Evolutionary conservation across 2,113 vertebrate species (phyloP).

Genomic region (Eubucco bourcierii): DNA sequence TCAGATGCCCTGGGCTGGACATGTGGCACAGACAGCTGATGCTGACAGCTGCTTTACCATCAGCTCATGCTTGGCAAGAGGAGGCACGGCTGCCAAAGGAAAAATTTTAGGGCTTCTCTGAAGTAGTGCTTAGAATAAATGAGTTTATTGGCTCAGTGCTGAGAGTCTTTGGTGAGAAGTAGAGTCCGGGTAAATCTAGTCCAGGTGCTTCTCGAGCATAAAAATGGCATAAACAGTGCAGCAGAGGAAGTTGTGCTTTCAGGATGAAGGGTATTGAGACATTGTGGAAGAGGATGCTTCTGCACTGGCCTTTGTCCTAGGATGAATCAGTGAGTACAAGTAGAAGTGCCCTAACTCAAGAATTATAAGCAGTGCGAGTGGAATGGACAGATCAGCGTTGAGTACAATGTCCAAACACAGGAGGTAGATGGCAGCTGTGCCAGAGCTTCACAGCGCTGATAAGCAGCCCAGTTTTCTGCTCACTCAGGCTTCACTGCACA

Average conservation of each 20-base stretch:
- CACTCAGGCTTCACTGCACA: not conserved
- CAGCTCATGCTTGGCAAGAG: not conserved
- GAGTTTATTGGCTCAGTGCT: not conserved
- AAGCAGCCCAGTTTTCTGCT: not conserved
- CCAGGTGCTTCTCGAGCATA: not conserved
- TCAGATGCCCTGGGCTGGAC: constrained; percentile 5
- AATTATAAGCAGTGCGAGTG: not conserved
- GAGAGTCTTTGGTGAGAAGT: not conserved
- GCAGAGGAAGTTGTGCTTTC: not conserved
- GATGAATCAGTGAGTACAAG: not conserved
- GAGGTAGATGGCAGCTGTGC: not conserved
- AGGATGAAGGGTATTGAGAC: not conserved
- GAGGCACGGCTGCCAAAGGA: not conserved
- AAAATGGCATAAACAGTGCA: not conserved
- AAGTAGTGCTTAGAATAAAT: not conserved
- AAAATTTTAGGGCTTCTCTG: not conserved
- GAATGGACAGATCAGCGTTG: not conserved
- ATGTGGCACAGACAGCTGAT: not conserved
- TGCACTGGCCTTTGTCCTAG: not conserved
- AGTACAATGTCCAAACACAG: not conserved
- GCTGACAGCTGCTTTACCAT: not conserved
- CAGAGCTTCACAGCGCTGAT: not conserved
- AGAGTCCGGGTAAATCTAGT: not conserved
- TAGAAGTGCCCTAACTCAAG: not conserved
- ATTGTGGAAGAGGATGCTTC: not conserved